phyloP scores from a whole-genome alignment of 2,113 vertebrate species.

The Ctenodactylus gundi region DNA sequence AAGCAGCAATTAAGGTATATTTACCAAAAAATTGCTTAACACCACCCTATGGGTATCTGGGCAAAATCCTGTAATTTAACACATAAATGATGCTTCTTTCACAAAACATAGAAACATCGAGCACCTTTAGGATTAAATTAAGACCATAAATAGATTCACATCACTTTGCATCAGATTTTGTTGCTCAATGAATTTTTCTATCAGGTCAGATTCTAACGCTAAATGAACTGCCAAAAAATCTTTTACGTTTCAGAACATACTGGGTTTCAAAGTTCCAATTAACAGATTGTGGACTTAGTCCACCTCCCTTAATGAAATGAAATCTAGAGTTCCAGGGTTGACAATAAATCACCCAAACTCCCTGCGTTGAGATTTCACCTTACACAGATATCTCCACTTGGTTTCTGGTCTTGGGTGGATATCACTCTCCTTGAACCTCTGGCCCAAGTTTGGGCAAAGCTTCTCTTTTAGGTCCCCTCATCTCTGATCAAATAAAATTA shows the following conservation, averaged over 20 bases:
- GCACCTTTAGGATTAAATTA: not conserved
- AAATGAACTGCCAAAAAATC: not conserved
- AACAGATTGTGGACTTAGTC: not conserved
- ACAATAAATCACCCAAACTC: not conserved
- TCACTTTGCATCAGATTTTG: constrained; percentile 32
- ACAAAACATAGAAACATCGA: not conserved
- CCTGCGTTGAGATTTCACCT: too few relatives aligned
- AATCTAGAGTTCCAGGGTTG: not conserved
- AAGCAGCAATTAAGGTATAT: not conserved
- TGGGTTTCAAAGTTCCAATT: not conserved
- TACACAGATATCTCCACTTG: not conserved
- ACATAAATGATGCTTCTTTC: not conserved
- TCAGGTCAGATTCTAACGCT: not conserved
- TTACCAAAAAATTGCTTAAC: not conserved
- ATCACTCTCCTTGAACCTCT: not conserved
- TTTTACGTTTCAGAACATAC: not conserved
- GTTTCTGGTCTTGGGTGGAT: not conserved
- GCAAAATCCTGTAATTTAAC: not conserved
- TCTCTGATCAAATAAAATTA: not conserved
- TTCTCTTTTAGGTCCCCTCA: not conserved
- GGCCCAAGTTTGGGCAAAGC: not conserved
- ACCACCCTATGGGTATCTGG: not conserved
- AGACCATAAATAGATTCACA: not conserved
- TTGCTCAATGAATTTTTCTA: not conserved
- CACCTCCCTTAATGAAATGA: not conserved